phyloP scores from a whole-genome alignment of 2,888 invertebrate species.

The Nemotelus pantherinus region DNA sequence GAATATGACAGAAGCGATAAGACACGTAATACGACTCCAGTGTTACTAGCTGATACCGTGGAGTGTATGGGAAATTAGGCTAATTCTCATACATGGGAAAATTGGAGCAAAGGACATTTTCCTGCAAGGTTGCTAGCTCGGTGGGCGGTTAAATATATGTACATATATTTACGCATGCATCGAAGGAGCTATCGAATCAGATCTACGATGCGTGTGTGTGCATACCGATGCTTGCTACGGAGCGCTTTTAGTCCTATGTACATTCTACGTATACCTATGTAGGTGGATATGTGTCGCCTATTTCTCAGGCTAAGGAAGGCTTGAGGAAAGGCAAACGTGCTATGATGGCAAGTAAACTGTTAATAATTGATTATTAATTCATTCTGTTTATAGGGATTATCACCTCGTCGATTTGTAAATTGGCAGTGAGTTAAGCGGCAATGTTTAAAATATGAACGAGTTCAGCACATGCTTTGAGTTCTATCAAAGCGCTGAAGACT shows the following conservation, averaged over 20 bases:
- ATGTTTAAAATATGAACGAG: no score
- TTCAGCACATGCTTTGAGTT: no score
- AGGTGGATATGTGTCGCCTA: no score
- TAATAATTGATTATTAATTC: slow-evolving; percentile 22
- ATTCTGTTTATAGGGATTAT: not conserved
- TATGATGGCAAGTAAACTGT: slow-evolving; percentile 2
- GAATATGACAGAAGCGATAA: slow-evolving; percentile 19
- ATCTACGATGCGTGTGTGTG: no score
- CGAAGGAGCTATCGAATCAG: no score
- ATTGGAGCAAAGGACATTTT: not conserved
- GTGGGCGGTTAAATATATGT: no score
- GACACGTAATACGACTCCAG: slow-evolving; percentile 16
- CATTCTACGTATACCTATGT: no score
- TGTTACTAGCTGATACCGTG: not conserved
- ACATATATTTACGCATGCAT: no score
- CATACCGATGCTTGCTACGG: no score
- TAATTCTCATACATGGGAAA: not conserved
- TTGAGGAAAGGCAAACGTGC: not conserved
- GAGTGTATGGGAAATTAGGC: not conserved
- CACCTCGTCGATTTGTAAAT: not conserved
- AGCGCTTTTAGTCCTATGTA: no score
- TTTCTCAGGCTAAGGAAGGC: not conserved
- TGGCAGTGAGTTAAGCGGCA: not conserved
- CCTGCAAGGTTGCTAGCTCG: not conserved
- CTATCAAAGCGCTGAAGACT: no score